Percentiles rank a stretch among this genome's conserved stretches.
phyloP scores from a whole-genome alignment of 2,113 vertebrate genomes.

The Oncorhynchus gorbuscha region DNA sequence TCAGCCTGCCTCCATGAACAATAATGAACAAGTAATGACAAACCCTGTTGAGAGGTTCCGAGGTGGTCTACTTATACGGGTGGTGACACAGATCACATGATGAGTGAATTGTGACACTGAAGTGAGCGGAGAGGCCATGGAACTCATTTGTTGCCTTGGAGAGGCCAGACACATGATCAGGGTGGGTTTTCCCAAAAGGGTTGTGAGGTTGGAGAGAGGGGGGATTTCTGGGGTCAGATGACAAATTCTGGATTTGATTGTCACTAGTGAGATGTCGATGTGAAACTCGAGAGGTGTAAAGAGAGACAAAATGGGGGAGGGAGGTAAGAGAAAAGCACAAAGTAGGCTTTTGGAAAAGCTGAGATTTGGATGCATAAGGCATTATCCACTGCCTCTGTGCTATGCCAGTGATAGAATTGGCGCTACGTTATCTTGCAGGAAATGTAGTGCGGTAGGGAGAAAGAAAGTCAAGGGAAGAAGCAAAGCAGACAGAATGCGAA shows the following conservation, averaged over 20 bases:
- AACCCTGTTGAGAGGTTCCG: neutral
- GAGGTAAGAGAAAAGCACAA: constrained; percentile 1
- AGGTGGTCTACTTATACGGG: neutral
- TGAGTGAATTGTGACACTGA: neutral
- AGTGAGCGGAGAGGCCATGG: neutral
- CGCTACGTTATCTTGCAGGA: constrained; percentile 59
- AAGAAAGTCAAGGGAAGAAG: constrained; percentile 54
- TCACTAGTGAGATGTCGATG: constrained; percentile 20
- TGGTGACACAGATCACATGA: neutral
- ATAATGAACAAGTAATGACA: neutral
- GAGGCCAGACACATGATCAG: constrained; percentile 56
- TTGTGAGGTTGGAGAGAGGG: constrained; percentile 11
- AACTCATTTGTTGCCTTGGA: constrained; percentile 54
- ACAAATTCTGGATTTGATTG: constrained; percentile 63
- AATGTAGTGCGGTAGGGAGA: constrained; percentile 46
- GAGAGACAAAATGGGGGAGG: neutral
- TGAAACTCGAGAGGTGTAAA: neutral
- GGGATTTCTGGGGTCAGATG: constrained; percentile 57
- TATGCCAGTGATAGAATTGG: constrained; percentile 44
- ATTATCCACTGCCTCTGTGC: constrained; percentile 25
- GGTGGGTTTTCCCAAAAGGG: constrained; percentile 40
- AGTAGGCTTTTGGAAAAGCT: constrained; percentile 22
- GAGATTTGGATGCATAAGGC: constrained; percentile 47
- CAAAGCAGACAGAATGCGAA: constrained; percentile 65
- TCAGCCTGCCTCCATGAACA: neutral